Evolutionary conservation across 2,113 vertebrate genomes (phyloP).

Genomic region (Tenrec ecaudatus): DNA sequence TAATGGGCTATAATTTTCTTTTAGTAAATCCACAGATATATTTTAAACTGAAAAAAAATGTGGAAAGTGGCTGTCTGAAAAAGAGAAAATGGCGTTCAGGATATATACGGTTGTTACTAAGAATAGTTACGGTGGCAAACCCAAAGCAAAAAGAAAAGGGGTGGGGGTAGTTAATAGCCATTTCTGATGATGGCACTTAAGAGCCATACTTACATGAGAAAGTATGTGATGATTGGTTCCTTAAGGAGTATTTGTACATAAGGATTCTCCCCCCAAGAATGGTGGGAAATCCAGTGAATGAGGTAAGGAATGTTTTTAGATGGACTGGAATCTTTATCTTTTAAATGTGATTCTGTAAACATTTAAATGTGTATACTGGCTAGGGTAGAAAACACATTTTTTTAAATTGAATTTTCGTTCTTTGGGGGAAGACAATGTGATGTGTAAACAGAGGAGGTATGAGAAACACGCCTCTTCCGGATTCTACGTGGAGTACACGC

Average conservation of each 20-base stretch:
- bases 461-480: conserved; percentile 39
- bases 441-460: conserved; percentile 57
- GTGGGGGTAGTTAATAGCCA: not conserved
- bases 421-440: conserved; percentile 15
- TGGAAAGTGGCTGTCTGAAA: not conserved
- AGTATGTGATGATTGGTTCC: conserved; percentile 1
- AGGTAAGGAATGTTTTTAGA: conserved; percentile 36
- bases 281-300: not conserved
- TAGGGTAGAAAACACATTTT: not conserved
- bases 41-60: conserved; percentile 22
- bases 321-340: conserved; percentile 37
- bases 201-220: not conserved
- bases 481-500: conserved; percentile 57
- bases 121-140: not conserved
- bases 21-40: not conserved
- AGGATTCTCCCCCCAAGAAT: not conserved
- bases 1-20: not conserved
- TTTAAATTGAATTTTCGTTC: conserved; percentile 3
- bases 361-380: conserved; percentile 23
- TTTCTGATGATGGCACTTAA: not conserved
- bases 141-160: conserved; percentile 24
- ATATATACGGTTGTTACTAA: not conserved
- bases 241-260: not conserved
- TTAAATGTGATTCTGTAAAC: conserved; percentile 29
- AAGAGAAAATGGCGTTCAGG: not conserved